Conservation (phyloP, 2,113 vertebrate genomes). For the Puntigrus tetrazona region DNA sequence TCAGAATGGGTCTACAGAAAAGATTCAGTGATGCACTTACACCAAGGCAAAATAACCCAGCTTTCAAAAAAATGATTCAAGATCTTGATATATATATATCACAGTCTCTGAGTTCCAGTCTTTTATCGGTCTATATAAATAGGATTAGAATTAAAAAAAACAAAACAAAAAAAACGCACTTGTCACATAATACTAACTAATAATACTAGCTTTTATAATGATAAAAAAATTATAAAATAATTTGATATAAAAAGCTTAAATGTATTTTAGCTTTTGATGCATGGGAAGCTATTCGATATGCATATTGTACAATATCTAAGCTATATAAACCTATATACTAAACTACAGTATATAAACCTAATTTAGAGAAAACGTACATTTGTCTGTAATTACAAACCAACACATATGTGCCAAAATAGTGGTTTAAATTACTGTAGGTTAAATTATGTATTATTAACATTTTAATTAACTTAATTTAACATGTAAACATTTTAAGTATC, state of each 20-base stretch:
- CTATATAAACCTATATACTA: background rate
- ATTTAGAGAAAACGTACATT: background rate
- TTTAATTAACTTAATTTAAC: no score
- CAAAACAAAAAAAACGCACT: background rate
- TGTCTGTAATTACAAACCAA: background rate
- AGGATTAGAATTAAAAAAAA: background rate
- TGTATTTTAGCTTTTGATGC: background rate
- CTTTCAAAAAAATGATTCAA: background rate
- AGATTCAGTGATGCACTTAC: background rate
- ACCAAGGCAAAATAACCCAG: constrained; percentile 23
- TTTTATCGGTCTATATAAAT: background rate
- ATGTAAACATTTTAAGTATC: no score
- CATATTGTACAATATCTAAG: background rate
- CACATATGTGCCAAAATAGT: background rate
- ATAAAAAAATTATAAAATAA: no score
- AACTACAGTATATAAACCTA: background rate
- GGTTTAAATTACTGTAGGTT: background rate
- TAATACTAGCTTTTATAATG: no score
- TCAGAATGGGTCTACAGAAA: constrained; percentile 1
- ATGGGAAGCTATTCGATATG: background rate
- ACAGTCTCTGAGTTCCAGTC: background rate
- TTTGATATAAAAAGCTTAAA: background rate
- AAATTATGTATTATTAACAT: no score
- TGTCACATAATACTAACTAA: no score
- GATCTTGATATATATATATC: background rate